Percentiles rank a stretch among this genome's conserved stretches.
Evolutionary conservation across 2,113 vertebrate genomes (phyloP).

Genomic region (Cygnus atratus): DNA sequence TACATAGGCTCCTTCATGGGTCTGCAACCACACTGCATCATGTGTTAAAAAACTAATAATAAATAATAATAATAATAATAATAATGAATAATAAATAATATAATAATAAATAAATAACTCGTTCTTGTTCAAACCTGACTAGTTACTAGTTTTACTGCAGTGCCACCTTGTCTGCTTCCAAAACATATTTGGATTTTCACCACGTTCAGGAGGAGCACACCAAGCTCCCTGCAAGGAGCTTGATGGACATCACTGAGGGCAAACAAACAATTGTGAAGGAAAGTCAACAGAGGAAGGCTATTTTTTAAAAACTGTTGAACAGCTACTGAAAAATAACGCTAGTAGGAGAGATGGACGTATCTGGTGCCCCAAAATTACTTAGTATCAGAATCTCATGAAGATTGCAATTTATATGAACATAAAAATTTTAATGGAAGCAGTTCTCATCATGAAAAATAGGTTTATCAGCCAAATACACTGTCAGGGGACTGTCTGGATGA

Average conservation of each 20-base stretch:
- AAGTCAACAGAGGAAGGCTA: background rate
- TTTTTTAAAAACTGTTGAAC: background rate
- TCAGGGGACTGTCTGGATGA: background rate
- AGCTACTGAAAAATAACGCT: background rate
- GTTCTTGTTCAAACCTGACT: background rate
- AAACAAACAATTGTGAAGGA: constrained; percentile 9
- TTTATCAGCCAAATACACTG: background rate
- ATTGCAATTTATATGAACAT: background rate
- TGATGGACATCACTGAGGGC: background rate
- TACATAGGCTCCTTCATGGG: background rate
- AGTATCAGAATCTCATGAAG: background rate
- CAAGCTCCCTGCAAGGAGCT: background rate
- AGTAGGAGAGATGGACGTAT: background rate
- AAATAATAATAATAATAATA: background rate
- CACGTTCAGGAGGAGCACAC: background rate
- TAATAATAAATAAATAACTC: background rate
- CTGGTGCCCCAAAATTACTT: background rate
- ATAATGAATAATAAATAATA: too few relatives aligned
- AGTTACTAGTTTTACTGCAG: background rate
- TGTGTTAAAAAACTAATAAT: background rate
- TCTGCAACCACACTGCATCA: background rate
- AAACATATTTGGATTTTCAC: background rate
- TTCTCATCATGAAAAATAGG: background rate
- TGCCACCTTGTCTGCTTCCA: background rate
- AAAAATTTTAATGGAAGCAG: background rate